Percentiles rank a stretch among this genome's conserved stretches.
Evolutionary conservation across 1,140 invertebrate species (phyloP).

Genomic region (Chrysoperla carnea): DNA sequence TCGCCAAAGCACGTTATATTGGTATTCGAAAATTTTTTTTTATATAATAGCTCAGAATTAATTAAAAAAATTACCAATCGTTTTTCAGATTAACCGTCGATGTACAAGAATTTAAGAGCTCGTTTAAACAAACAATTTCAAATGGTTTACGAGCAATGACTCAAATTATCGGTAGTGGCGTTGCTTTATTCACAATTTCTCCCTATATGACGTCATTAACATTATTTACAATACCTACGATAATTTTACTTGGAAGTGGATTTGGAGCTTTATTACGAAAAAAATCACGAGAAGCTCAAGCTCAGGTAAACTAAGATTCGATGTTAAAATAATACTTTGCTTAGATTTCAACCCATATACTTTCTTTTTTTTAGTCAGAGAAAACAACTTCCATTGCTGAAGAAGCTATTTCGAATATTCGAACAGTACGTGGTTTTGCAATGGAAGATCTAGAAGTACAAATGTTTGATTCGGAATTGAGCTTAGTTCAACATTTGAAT

Average conservation of each 20-base stretch:
- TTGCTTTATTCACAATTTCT: slow-evolving; percentile 65
- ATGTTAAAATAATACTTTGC: too few relatives aligned
- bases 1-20: too few relatives aligned
- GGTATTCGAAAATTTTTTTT: too few relatives aligned
- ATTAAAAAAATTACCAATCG: neutral
- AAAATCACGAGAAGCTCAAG: slow-evolving; percentile 57
- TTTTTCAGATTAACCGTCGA: slow-evolving; percentile 70
- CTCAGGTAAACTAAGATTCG: slow-evolving; percentile 37
- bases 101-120: slow-evolving; percentile 93
- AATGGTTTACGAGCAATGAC: slow-evolving; percentile 71
- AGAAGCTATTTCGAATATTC: slow-evolving; percentile 82
- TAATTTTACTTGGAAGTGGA: slow-evolving; percentile 58
- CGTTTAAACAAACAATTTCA: slow-evolving; percentile 80
- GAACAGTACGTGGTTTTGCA: slow-evolving; percentile 82
- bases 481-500: slow-evolving; percentile 49
- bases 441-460: slow-evolving; percentile 72
- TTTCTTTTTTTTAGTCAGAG: slow-evolving; percentile 37
- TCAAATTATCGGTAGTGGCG: slow-evolving; percentile 66
- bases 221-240: slow-evolving; percentile 59
- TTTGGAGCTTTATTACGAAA: slow-evolving; percentile 54
- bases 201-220: slow-evolving; percentile 74
- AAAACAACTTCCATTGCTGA: slow-evolving; percentile 75
- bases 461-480: slow-evolving; percentile 57
- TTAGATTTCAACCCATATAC: too few relatives aligned
- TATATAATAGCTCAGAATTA: too few relatives aligned